Base-by-base conservation (phyloP, 2,797 vertebrate species). In the Pitangus sulphuratus region DNA sequence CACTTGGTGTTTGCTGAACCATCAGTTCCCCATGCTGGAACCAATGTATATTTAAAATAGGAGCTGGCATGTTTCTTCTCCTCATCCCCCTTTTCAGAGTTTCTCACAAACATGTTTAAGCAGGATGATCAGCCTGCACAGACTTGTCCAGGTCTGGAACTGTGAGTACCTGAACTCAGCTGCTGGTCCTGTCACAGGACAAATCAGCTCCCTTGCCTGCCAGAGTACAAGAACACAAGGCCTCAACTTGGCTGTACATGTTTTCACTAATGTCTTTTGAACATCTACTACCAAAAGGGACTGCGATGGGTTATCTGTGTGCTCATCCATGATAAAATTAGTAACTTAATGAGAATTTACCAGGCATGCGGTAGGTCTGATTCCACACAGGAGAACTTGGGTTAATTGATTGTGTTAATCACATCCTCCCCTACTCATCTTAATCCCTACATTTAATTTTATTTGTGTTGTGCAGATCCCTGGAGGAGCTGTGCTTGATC, bases 401-500 rank as follows among this genome's bases (percentile, higher is more conserved):
- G 4, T 86, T 94, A 96, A 96, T 93, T 95, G 94, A 81, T 77
- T 80, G 91, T 84, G 87, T 96, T 96, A 95, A 97, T 93, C 89
- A 84, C 83, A 94, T 89, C 87, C 89, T 94, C 40, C 61, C 40
- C 70, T 88, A 60, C 76, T 93, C 80, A 60, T 93, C 83, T 91
- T 93, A 96, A 95, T 96, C 91, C 79, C 64, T 91, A 70, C 87
- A 80, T 91, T 91, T 95, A 95, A 94, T 97, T 93, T 97, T 96
- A 77, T 90, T 95, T 93, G 58, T 44, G 70, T 84, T 95, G 80
- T 2, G 1, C 54, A n/a, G 39, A 25, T 96, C 95, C 91, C 93
- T 74, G 30, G 96, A 84, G 96, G 53, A 93, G 57, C 64, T 84
- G 58, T 77, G 87, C 70, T 88, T 81, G 72, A 91, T 87, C 61